Conservation (phyloP, 2,113 vertebrate species). For the Axis porcinus region DNA sequence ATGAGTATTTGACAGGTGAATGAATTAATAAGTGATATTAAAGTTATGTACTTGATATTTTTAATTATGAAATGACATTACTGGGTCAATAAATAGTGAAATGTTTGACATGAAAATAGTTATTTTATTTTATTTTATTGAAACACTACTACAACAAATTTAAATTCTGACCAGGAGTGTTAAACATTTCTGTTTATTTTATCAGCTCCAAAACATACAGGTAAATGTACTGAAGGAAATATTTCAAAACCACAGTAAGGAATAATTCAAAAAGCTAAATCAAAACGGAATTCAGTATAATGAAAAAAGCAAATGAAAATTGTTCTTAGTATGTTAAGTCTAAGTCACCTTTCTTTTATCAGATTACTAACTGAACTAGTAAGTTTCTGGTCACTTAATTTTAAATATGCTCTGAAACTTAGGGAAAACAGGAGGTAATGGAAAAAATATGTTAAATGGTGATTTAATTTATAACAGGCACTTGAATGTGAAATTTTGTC, state of each 20-base stretch:
- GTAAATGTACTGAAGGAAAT: background rate
- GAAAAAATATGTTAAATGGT: background rate
- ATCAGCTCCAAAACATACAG: background rate
- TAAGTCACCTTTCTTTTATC: background rate
- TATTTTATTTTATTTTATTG: background rate
- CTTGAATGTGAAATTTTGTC: background rate
- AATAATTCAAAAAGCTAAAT: background rate
- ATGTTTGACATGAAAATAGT: background rate
- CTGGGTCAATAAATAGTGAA: background rate
- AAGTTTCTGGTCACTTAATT: background rate
- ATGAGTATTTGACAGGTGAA: background rate
- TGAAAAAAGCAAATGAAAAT: background rate
- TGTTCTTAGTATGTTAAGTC: background rate
- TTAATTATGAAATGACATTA: background rate
- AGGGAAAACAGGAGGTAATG: background rate
- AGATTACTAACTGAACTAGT: background rate
- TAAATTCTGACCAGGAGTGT: background rate
- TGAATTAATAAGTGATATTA: background rate
- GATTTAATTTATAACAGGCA: background rate
- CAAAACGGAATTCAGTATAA: background rate
- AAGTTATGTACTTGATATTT: background rate
- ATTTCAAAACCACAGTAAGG: background rate
- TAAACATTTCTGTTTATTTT: background rate
- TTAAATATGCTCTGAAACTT: background rate
- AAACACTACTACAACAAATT: background rate